Evolutionary conservation across 2,888 invertebrate species (phyloP).

Genomic region (Unio pictorum): DNA sequence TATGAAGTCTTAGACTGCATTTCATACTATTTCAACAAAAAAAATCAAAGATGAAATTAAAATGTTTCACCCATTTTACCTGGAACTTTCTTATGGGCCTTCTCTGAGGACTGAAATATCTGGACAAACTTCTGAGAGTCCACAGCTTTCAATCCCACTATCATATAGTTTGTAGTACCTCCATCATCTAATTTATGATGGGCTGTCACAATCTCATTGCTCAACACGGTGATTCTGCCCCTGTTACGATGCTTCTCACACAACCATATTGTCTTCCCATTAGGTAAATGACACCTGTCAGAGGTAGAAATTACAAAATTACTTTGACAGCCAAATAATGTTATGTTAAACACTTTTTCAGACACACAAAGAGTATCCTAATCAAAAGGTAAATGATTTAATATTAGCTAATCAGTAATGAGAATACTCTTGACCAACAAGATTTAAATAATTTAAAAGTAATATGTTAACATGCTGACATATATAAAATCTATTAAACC

Average conservation of each 20-base stretch:
- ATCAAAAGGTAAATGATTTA: no score
- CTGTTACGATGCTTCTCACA: constrained; percentile 55
- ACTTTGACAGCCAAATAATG: no score
- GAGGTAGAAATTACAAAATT: background rate
- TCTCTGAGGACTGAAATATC: constrained; percentile 35
- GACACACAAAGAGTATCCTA: no score
- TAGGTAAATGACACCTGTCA: constrained; percentile 58
- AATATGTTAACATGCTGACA: no score
- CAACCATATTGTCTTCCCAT: constrained; percentile 62
- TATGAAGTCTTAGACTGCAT: no score
- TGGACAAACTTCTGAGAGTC: constrained; percentile 17
- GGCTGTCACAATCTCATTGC: constrained; percentile 30
- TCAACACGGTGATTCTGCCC: constrained; percentile 54
- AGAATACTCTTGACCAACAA: no score
- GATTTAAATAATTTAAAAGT: no score
- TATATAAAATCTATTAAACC: no score
- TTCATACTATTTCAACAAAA: no score
- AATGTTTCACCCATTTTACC: constrained; percentile 1
- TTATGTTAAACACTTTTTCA: no score
- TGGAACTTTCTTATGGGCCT: constrained; percentile 8
- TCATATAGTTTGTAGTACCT: constrained; percentile 37
- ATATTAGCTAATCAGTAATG: no score
- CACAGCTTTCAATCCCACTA: constrained; percentile 39
- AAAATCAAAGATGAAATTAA: no score
- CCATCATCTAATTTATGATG: constrained; percentile 21